Percentiles rank a stretch among this genome's conserved stretches.
Evolutionary conservation across 2,797 vertebrate genomes (phyloP).

Genomic region (Etheostoma perlongum): DNA sequence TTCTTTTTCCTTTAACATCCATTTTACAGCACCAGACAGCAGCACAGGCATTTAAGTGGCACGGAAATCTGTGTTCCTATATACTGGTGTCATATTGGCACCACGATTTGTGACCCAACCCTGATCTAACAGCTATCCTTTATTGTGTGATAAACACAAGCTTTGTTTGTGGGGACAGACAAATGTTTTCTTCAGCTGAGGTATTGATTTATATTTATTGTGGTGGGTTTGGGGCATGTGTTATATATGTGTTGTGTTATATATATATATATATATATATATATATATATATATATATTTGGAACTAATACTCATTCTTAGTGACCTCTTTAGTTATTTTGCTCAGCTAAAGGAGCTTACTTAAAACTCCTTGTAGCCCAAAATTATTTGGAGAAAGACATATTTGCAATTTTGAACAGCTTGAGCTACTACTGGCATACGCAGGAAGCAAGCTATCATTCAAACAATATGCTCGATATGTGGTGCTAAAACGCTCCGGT

Average conservation of each 20-base stretch:
- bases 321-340: neutral
- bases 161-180: neutral
- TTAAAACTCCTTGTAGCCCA: neutral
- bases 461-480: too few species aligned
- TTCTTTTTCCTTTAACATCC: too few species aligned
- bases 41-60: too few species aligned
- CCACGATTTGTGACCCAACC: too few species aligned
- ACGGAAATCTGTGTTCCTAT: too few species aligned
- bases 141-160: slow-evolving; percentile 8
- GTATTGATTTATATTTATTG: neutral
- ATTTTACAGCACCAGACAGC: too few species aligned
- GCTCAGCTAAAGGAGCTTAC: neutral
- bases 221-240: neutral
- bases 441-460: too few species aligned
- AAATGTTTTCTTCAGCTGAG: neutral
- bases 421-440: too few species aligned
- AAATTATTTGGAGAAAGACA: neutral
- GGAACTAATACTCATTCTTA: neutral
- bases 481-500: too few species aligned
- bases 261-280: too few species aligned
- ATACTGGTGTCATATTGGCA: too few species aligned
- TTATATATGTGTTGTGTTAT: too few species aligned
- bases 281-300: neutral
- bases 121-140: neutral
- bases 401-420: neutral